Evolutionary conservation across 2,888 invertebrate genomes (phyloP).

Genomic region (Phaedon cochleariae): DNA sequence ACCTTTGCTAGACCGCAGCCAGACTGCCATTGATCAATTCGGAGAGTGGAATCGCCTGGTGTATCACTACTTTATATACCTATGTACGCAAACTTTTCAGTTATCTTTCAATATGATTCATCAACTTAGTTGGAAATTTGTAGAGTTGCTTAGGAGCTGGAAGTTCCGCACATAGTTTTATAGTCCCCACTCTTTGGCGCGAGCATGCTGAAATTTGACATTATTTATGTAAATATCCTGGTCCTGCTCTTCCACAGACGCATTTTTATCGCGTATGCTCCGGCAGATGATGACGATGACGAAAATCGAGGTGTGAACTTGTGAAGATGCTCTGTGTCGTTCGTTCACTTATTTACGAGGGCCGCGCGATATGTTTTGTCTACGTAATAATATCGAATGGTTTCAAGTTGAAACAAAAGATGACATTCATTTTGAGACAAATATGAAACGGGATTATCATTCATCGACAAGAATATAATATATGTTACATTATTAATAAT

Average conservation of each 20-base stretch:
- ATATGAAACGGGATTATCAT: too few relatives aligned
- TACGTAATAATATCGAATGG: too few relatives aligned
- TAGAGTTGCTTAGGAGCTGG: neutral
- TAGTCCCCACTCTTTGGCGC: neutral
- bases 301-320: too few relatives aligned
- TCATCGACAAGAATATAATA: too few relatives aligned
- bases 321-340: too few relatives aligned
- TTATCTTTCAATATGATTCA: conserved; percentile 16
- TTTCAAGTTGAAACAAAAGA: too few relatives aligned
- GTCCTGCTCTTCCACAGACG: neutral
- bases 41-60: conserved; percentile 10
- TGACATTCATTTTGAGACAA: too few relatives aligned
- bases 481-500: too few relatives aligned
- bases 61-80: neutral
- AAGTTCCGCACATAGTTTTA: neutral
- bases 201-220: neutral
- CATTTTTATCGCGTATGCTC: too few relatives aligned
- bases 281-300: too few relatives aligned
- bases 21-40: conserved; percentile 40
- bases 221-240: neutral
- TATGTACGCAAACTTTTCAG: conserved; percentile 7
- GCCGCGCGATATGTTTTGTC: too few relatives aligned
- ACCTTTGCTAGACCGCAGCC: conserved; percentile 36
- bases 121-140: neutral
- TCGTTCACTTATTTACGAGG: too few relatives aligned